phyloP scores from a whole-genome alignment of 2,888 invertebrate genomes.

The Andrena fulva region DNA sequence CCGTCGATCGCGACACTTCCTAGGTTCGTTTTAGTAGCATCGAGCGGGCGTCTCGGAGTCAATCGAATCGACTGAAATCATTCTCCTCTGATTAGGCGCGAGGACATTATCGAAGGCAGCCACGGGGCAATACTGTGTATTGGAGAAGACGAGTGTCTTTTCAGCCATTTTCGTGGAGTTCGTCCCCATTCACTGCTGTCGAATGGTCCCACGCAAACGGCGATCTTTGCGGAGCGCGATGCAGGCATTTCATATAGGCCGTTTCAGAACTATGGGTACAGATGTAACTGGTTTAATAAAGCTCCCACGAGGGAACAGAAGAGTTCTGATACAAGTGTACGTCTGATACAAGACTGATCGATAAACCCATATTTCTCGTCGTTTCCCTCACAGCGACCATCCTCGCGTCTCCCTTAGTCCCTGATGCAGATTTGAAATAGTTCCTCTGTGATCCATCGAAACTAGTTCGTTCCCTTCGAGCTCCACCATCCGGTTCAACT shows the following conservation, averaged over 20 bases:
- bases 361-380: neutral
- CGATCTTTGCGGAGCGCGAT: constrained; percentile 1
- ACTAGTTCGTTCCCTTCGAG: neutral
- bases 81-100: neutral
- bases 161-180: constrained; percentile 3
- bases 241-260: neutral
- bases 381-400: neutral
- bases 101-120: neutral
- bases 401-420: neutral
- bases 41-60: neutral
- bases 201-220: neutral
- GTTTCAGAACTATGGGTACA: neutral
- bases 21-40: neutral
- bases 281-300: neutral
- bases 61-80: neutral
- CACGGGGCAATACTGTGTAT: neutral
- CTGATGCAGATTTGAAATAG: neutral
- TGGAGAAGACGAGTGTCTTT: neutral
- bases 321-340: neutral
- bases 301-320: neutral
- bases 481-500: neutral
- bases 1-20: neutral
- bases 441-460: neutral
- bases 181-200: neutral
- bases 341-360: neutral